A percentile compares a stretch with the other conserved stretches of the same genome.
Conservation (phyloP, 2,888 invertebrate genomes). For the Xestoiulus laeticollis region DNA sequence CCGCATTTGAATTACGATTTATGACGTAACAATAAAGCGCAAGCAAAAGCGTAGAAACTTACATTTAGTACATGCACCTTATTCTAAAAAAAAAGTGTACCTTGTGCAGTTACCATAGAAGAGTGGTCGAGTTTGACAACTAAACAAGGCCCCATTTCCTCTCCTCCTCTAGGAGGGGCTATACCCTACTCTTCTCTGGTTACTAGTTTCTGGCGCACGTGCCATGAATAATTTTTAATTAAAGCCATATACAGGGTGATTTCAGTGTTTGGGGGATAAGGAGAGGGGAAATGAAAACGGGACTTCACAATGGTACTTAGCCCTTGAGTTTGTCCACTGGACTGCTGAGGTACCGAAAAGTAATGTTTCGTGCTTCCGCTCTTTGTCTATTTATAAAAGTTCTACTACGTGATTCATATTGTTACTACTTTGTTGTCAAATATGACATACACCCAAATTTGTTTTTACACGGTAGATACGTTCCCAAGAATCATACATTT, state of each 20-base stretch:
- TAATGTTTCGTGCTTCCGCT: too few relatives aligned
- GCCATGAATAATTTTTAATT: slow-evolving; percentile 37
- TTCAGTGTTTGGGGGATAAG: background rate
- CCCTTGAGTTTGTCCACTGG: too few relatives aligned
- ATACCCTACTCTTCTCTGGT: slow-evolving; percentile 11
- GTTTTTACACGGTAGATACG: too few relatives aligned
- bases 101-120: background rate
- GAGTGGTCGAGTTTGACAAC: background rate
- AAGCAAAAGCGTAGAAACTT: background rate
- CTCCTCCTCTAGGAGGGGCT: background rate
- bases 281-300: background rate
- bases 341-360: too few relatives aligned
- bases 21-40: slow-evolving; percentile 1
- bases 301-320: background rate
- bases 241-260: background rate
- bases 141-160: background rate
- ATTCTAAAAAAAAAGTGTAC: background rate
- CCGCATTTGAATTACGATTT: background rate
- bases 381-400: too few relatives aligned
- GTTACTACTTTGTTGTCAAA: too few relatives aligned
- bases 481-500: too few relatives aligned
- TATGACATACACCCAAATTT: too few relatives aligned
- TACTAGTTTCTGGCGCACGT: slow-evolving; percentile 27
- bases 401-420: too few relatives aligned
- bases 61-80: background rate